Conservation (phyloP, 2,888 invertebrate genomes). For the Trachelus stipa region DNA sequence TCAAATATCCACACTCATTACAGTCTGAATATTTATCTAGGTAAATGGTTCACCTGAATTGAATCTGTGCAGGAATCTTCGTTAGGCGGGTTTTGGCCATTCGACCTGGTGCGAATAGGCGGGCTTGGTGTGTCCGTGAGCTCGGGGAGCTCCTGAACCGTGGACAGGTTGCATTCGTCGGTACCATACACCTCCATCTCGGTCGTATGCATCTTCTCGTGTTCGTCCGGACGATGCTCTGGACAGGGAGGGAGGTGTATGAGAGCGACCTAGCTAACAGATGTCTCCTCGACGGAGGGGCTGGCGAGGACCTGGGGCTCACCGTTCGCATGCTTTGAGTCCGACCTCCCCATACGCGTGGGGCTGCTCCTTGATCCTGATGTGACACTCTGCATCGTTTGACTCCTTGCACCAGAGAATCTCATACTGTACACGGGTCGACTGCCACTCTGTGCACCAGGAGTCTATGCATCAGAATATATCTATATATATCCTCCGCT, state of each 20-base stretch:
- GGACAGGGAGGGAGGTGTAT: constrained; percentile 52
- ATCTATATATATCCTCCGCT: not conserved
- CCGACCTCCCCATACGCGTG: constrained; percentile 43
- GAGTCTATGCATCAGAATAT: not conserved
- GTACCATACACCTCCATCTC: constrained; percentile 48
- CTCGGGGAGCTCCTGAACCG: constrained; percentile 47
- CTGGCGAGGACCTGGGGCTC: constrained; percentile 55
- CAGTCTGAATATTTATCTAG: not conserved
- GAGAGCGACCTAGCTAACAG: constrained; percentile 58
- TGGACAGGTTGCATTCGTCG: constrained; percentile 41
- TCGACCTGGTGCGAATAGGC: constrained; percentile 11
- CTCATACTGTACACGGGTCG: constrained; percentile 68
- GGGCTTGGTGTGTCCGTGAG: constrained; percentile 34
- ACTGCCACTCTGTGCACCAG: constrained; percentile 46
- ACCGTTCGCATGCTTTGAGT: constrained; percentile 55
- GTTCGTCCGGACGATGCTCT: constrained; percentile 38
- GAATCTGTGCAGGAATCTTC: constrained; percentile 14
- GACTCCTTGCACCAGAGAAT: constrained; percentile 67
- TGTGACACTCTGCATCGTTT: constrained; percentile 70
- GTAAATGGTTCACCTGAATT: constrained; percentile 16
- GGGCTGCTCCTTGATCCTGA: constrained; percentile 62
- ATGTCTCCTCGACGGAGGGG: constrained; percentile 61
- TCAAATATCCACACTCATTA: not conserved
- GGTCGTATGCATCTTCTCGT: constrained; percentile 33
- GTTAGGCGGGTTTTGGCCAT: not conserved